Percentiles rank a stretch among this genome's conserved stretches.
phyloP scores from a whole-genome alignment of 1,140 invertebrate genomes.

The Nephila pilipes region DNA sequence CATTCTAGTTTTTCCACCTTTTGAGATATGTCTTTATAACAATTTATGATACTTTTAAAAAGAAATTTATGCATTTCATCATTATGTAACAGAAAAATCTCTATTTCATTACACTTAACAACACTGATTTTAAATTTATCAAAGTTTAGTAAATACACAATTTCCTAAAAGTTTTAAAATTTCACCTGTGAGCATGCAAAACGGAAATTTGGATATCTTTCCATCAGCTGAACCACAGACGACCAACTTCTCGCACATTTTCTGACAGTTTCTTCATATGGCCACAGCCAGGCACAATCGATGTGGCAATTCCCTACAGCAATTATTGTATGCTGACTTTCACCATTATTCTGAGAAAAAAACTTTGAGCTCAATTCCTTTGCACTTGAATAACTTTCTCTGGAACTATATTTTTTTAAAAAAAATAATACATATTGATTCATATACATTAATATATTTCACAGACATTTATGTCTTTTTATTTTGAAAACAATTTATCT shows the following conservation, averaged over 20 bases:
- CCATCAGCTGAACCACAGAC: slow-evolving; percentile 82
- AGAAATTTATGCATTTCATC: too few species aligned
- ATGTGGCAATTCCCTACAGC: slow-evolving; percentile 85
- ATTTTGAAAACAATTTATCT: too few species aligned
- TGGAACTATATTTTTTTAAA: slow-evolving; percentile 79
- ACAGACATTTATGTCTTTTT: too few species aligned
- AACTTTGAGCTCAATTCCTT: slow-evolving; percentile 81
- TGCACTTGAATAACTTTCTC: slow-evolving; percentile 78
- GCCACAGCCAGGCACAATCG: slow-evolving; percentile 85
- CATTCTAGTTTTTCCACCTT: too few species aligned
- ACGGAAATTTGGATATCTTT: slow-evolving; percentile 82
- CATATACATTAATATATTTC: too few species aligned
- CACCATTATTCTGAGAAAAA: slow-evolving; percentile 83
- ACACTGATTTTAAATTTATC: too few species aligned
- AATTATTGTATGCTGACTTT: slow-evolving; percentile 82
- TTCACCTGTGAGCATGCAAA: slow-evolving; percentile 84
- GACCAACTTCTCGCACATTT: slow-evolving; percentile 84
- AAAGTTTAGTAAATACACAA: too few species aligned
- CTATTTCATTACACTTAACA: too few species aligned
- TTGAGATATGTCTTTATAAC: too few species aligned
- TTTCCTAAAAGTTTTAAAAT: neutral
- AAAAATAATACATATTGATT: neutral
- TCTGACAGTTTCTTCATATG: slow-evolving; percentile 84
- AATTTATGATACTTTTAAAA: neutral
- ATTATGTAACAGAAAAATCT: too few species aligned